phyloP scores from a whole-genome alignment of 2,888 invertebrate genomes.

The Cheilosia vulpina region DNA sequence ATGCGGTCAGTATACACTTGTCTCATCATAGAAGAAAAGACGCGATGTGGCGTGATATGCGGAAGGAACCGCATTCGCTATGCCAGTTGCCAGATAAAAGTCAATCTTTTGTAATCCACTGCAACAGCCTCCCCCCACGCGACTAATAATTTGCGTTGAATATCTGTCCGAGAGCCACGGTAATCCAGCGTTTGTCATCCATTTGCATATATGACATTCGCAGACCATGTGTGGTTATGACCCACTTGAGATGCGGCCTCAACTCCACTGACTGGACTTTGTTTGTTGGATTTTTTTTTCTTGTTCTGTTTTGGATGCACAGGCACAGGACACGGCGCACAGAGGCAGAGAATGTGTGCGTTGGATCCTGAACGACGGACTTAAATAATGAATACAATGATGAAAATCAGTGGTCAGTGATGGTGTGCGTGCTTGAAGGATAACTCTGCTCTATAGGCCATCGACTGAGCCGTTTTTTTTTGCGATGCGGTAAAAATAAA shows the following conservation, averaged over 20 bases:
- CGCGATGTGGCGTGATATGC: slow-evolving; percentile 37
- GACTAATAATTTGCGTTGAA: slow-evolving; percentile 46
- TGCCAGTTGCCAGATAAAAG: slow-evolving; percentile 29
- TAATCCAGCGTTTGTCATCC: slow-evolving; percentile 40
- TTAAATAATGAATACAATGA: slow-evolving; percentile 55
- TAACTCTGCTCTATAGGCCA: background rate
- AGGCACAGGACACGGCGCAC: background rate
- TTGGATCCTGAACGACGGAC: slow-evolving; percentile 28
- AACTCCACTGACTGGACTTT: slow-evolving; percentile 14
- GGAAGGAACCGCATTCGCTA: slow-evolving; percentile 47
- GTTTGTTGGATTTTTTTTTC: background rate
- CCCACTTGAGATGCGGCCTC: slow-evolving; percentile 57
- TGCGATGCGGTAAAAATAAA: slow-evolving; percentile 30
- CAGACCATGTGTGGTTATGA: slow-evolving; percentile 62
- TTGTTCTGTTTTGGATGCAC: background rate
- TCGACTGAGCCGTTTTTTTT: slow-evolving; percentile 25
- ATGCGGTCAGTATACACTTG: background rate
- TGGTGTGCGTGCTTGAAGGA: slow-evolving; percentile 3
- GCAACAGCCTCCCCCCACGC: slow-evolving; percentile 5
- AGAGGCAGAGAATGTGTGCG: background rate
- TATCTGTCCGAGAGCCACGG: slow-evolving; percentile 17
- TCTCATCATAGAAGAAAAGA: slow-evolving; percentile 50
- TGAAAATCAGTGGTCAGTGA: slow-evolving; percentile 25
- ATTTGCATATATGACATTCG: slow-evolving; percentile 59
- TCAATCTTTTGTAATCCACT: slow-evolving; percentile 49